A percentile compares a stretch with the other conserved stretches of the same genome.
Conservation (phyloP, 53 echinoderm and acorn worm genomes). For the Temnopleurus reevesii region DNA sequence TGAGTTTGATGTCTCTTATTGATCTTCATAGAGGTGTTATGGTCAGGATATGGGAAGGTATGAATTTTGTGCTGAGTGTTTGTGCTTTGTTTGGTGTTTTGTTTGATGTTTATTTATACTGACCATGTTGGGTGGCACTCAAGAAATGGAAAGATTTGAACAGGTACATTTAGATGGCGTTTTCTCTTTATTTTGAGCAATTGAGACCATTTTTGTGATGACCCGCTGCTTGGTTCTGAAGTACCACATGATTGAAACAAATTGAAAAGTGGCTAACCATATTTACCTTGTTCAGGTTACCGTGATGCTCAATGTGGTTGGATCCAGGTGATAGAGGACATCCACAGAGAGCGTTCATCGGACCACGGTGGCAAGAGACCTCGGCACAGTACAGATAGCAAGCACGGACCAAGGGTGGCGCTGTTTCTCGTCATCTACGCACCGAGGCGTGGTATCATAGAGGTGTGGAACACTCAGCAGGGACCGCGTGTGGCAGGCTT, state of each 20-base stretch:
- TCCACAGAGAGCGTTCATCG: slow-evolving; percentile 75
- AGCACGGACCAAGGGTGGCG: slow-evolving; percentile 74
- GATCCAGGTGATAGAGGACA: slow-evolving; percentile 88
- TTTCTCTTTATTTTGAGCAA: no score
- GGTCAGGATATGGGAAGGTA: no score
- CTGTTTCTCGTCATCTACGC: slow-evolving; percentile 98
- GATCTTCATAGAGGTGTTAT: not conserved
- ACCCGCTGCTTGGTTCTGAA: no score
- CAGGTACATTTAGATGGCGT: no score
- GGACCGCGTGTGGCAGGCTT: slow-evolving; percentile 98
- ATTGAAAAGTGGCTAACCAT: not conserved
- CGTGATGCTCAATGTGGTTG: slow-evolving; percentile 99
- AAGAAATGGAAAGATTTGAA: no score
- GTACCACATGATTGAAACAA: no score
- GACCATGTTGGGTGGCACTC: no score
- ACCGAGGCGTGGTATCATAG: slow-evolving; percentile 92
- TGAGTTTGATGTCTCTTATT: not conserved
- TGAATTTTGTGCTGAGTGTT: no score
- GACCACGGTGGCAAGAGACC: slow-evolving; percentile 63
- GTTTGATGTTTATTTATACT: no score
- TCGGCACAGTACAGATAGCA: slow-evolving; percentile 49
- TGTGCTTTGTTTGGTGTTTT: no score
- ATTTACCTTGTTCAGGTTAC: slow-evolving; percentile 69
- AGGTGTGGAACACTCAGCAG: slow-evolving; percentile 99
- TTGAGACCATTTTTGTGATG: no score